phyloP scores from a whole-genome alignment of 2,888 invertebrate species.

The Archips xylosteana region DNA sequence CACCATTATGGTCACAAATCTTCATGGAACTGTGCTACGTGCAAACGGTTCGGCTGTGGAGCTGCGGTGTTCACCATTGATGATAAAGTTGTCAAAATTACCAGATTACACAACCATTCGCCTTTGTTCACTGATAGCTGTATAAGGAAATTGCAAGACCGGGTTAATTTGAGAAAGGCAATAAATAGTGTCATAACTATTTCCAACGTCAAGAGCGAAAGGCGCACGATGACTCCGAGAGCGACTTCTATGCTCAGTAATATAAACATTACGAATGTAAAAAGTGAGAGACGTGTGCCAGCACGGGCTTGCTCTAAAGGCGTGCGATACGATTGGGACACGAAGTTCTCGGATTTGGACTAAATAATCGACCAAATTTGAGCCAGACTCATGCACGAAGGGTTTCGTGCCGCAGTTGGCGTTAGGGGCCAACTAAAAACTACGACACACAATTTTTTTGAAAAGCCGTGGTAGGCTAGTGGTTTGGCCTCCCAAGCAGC shows the following conservation, averaged over 20 bases:
- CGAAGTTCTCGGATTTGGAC: not conserved
- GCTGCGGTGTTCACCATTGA: constrained; percentile 41
- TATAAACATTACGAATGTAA: too few species aligned
- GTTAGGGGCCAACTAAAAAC: too few species aligned
- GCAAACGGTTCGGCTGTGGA: constrained; percentile 27
- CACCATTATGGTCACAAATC: not conserved
- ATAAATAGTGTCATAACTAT: not conserved
- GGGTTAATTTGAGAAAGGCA: not conserved
- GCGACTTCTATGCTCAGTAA: too few species aligned
- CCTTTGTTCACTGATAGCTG: not conserved
- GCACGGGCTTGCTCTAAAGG: not conserved
- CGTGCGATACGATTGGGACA: not conserved
- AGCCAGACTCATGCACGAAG: too few species aligned
- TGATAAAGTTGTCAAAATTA: constrained; percentile 31
- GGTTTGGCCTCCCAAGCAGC: too few species aligned
- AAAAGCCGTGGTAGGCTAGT: too few species aligned
- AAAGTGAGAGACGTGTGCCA: not conserved
- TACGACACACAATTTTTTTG: too few species aligned
- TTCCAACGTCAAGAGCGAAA: not conserved
- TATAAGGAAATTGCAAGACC: not conserved
- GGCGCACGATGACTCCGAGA: too few species aligned
- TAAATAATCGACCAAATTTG: not conserved
- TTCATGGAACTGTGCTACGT: constrained; percentile 10
- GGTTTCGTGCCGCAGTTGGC: too few species aligned
- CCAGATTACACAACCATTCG: constrained; percentile 25